These are phyloP conservation scores for Tragelaphus strepsiceros DNA, from an alignment of 2,113 vertebrate species.

Conservation along the genomic window DNA sequence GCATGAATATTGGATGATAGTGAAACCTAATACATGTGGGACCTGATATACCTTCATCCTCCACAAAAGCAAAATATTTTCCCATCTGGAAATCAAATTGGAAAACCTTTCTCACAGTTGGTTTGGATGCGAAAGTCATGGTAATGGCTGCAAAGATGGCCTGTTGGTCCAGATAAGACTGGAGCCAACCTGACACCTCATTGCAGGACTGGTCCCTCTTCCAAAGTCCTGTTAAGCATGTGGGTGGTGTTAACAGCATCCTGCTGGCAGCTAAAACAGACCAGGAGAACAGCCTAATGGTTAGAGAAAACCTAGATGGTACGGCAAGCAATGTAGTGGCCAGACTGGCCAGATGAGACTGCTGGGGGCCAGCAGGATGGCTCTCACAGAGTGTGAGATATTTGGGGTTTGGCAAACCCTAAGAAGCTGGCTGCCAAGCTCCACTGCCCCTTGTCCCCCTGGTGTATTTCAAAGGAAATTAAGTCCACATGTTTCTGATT, in stretches of 20 bases:
- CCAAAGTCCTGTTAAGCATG: neutral
- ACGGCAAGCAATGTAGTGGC: neutral
- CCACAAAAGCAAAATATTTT: conserved; percentile 23
- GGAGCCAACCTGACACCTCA: neutral
- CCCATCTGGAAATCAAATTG: neutral
- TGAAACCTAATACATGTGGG: neutral
- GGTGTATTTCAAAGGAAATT: conserved; percentile 66
- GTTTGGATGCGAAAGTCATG: neutral
- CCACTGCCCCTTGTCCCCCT: neutral
- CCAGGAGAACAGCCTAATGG: neutral
- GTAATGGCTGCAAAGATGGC: neutral
- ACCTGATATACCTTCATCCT: neutral
- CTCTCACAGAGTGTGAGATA: conserved; percentile 2
- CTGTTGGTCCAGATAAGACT: neutral
- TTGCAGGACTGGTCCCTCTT: neutral
- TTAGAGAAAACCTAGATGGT: neutral
- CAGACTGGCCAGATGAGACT: neutral
- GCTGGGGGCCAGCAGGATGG: neutral
- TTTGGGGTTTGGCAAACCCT: conserved; percentile 60
- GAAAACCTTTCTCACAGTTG: neutral
- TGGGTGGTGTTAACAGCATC: neutral
- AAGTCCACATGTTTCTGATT: conserved; percentile 69
- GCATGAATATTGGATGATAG: neutral
- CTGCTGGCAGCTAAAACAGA: neutral
- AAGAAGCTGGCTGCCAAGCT: conserved; percentile 42